Evolutionary conservation across 1,140 invertebrate genomes (phyloP).

Genomic region (Orius insidiosus): DNA sequence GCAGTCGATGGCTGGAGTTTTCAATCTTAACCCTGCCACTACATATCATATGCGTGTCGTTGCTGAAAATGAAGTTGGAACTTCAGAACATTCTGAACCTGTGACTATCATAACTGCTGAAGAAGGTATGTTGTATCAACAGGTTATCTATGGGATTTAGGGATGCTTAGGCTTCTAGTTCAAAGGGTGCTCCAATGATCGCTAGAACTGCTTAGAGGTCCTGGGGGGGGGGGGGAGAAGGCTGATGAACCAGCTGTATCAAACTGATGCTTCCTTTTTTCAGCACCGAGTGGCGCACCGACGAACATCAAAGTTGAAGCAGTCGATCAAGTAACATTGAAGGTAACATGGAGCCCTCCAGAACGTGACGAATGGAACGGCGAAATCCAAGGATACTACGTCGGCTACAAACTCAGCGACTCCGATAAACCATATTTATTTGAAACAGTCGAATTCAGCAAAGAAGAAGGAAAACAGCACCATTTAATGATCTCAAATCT

Average conservation of each 20-base stretch:
- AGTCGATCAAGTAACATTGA: constrained; percentile 77
- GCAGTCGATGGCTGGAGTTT: constrained; percentile 71
- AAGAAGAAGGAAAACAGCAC: constrained; percentile 79
- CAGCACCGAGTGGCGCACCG: constrained; percentile 63
- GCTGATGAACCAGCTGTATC: no score
- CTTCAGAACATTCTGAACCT: constrained; percentile 75
- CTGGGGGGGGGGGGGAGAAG: no score
- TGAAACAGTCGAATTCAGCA: constrained; percentile 80
- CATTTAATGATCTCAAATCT: constrained; percentile 64
- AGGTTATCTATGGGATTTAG: no score
- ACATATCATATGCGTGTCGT: constrained; percentile 84
- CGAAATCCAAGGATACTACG: constrained; percentile 77
- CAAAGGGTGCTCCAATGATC: no score
- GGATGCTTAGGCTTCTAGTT: no score
- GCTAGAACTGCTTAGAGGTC: no score
- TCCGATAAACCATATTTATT: constrained; percentile 81
- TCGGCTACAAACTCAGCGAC: constrained; percentile 74
- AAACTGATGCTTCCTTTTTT: constrained; percentile 8
- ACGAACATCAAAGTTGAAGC: constrained; percentile 72
- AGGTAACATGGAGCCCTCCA: constrained; percentile 88
- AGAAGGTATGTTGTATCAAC: no score
- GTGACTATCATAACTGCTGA: constrained; percentile 88
- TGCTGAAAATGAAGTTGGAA: constrained; percentile 86
- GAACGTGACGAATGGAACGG: constrained; percentile 80
- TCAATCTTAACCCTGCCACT: constrained; percentile 75